phyloP scores from a whole-genome alignment of 2,888 invertebrate species.

The Oxytorus armatus region DNA sequence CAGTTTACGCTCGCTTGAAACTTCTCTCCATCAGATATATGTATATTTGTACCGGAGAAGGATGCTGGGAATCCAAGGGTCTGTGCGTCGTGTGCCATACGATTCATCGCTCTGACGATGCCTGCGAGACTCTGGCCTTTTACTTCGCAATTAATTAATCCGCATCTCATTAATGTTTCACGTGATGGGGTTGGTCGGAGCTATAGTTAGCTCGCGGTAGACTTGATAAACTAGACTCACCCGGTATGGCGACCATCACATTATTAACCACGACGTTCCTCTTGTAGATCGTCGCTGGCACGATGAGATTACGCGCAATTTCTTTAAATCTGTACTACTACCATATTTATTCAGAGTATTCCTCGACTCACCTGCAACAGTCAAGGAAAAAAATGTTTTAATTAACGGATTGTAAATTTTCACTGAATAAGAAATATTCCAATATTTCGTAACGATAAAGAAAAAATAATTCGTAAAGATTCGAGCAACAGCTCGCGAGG shows the following conservation, averaged over 20 bases:
- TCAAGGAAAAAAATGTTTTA: conserved; percentile 47
- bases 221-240: conserved; percentile 65
- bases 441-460: too few relatives aligned
- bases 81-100: conserved; percentile 41
- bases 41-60: conserved; percentile 1
- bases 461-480: too few relatives aligned
- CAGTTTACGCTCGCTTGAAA: conserved; percentile 66
- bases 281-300: conserved; percentile 47
- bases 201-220: conserved; percentile 37
- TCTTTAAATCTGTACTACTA: conserved; percentile 26
- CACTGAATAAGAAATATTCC: neutral
- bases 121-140: conserved; percentile 56
- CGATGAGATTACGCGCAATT: conserved; percentile 29
- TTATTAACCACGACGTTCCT: conserved; percentile 59
- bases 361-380: conserved; percentile 77
- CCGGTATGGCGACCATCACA: conserved; percentile 49
- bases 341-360: conserved; percentile 40
- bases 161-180: conserved; percentile 67
- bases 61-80: conserved; percentile 44
- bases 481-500: too few relatives aligned
- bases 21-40: conserved; percentile 35
- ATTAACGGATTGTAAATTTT: neutral
- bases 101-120: conserved; percentile 58
- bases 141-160: conserved; percentile 78
- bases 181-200: neutral